Evolutionary conservation across 2,113 vertebrate genomes (phyloP), one percentile per base, ranked within the genome.

Genomic region (Isichthys henryi): DNA sequence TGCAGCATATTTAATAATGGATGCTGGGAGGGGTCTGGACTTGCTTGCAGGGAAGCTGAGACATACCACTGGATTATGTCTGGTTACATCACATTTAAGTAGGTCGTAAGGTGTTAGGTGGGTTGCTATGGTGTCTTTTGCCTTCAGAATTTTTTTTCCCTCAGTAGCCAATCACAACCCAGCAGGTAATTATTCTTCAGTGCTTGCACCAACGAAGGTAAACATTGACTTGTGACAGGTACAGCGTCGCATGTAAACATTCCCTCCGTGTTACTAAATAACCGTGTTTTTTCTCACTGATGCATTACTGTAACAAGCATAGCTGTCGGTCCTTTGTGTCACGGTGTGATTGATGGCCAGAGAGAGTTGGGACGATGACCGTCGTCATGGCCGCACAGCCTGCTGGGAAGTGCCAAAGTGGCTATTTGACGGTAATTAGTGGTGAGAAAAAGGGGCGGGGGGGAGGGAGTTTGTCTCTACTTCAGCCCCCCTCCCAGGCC

Each of bases 61-160:
- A 91, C n/a, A 8, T 3, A 45, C 13, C 7, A 90, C 88, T 91
- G 90, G 90, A 92, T 92, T 77, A 92, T 88, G 88, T 39, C 90
- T 88, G 84, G 90, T 91, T 94, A 93, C 93, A 87, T 93, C 94
- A 92, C 92, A 91, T 93, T 91, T 91, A 93, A 80, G 93, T 93
- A 92, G 58, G 43, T 77, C 1, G 3, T n/a, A 23, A 48, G 43
- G 80, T 39, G 82, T 91, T 93, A 90, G 90, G 91, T 92, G 88
- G 84, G 31, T 8, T 83, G 74, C 92, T 89, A 92, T 93, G 92
- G 91, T 77, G 1, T 88, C 31, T 91, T 89, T 86, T 23, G 31
- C 19, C 56, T 45, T 31, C 77, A 45, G 39, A 43, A 0, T 70
- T 31, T 82, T 77, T 82, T n/a, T 13, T 0, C 19, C 43, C 82